Evolutionary conservation across 2,797 vertebrate species (phyloP).

Genomic region (Myiothlypis chrysogaster): DNA sequence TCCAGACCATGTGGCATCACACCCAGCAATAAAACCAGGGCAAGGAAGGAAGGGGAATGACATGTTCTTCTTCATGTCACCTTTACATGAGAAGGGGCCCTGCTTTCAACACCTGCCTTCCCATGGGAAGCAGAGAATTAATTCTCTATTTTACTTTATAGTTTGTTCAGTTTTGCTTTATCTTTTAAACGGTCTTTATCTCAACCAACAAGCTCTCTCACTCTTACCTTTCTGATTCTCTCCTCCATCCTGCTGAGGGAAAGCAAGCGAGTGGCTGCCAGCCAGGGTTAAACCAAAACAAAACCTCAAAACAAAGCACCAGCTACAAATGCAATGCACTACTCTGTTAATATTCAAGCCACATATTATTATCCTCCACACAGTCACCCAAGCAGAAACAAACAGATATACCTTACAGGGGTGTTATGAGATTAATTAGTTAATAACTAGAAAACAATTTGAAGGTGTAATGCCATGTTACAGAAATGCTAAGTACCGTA

Average conservation of each 20-base stretch:
- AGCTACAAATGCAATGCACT: not conserved
- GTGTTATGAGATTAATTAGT: conserved; percentile 54
- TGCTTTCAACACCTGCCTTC: not conserved
- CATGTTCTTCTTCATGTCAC: not conserved
- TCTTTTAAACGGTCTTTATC: not conserved
- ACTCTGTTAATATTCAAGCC: conserved; percentile 40
- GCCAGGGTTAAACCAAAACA: not conserved
- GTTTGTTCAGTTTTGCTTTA: not conserved
- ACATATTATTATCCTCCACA: conserved; percentile 5
- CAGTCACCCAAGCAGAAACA: conserved; percentile 47
- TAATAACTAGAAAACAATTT: conserved; percentile 48
- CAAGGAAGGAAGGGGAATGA: not conserved
- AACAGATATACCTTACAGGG: conserved; percentile 28
- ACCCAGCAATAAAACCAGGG: not conserved
- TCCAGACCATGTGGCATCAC: not conserved
- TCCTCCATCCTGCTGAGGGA: not conserved
- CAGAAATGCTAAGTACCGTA: conserved; percentile 25
- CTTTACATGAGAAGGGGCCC: rapidly evolving
- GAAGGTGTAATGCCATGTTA: conserved; percentile 32
- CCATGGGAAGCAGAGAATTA: not conserved
- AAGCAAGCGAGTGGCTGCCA: rapidly evolving
- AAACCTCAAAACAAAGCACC: not conserved
- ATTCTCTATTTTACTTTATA: not conserved
- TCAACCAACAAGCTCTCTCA: not conserved
- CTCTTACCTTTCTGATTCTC: not conserved